Conservation (phyloP, 2,113 vertebrate species). For the Ibidorhyncha struthersii region DNA sequence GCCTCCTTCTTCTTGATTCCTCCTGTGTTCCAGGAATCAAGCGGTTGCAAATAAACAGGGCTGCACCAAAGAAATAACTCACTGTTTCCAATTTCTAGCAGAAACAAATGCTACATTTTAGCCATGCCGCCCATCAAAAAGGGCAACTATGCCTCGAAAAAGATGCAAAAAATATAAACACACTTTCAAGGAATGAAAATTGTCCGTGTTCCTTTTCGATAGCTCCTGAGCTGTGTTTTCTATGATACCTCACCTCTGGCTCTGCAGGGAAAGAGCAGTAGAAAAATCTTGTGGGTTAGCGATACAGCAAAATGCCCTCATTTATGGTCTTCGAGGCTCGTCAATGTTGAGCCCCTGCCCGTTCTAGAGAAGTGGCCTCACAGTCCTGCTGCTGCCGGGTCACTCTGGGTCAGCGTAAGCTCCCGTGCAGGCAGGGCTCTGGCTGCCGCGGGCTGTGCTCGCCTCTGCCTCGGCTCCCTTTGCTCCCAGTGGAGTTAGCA, state of each 20-base stretch:
- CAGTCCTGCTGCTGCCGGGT: accelerated
- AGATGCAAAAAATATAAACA: background rate
- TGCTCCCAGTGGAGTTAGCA: background rate
- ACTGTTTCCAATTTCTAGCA: background rate
- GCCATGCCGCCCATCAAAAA: background rate
- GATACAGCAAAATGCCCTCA: background rate
- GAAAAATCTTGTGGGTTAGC: background rate
- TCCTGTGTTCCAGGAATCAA: background rate
- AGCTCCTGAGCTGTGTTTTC: background rate
- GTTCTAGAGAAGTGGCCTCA: background rate
- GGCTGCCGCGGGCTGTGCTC: background rate
- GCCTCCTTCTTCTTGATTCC: background rate
- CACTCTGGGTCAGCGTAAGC: background rate
- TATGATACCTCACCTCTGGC: accelerated
- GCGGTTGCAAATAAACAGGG: background rate
- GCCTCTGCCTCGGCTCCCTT: background rate
- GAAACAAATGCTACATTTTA: background rate
- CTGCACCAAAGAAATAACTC: background rate
- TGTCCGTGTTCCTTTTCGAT: background rate
- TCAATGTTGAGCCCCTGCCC: background rate
- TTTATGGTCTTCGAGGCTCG: background rate
- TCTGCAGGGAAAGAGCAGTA: background rate
- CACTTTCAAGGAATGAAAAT: background rate
- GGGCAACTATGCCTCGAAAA: background rate
- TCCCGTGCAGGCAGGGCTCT: background rate